Conservation (phyloP, 1,140 invertebrate species). For the Drosophila pseudoobscura region DNA sequence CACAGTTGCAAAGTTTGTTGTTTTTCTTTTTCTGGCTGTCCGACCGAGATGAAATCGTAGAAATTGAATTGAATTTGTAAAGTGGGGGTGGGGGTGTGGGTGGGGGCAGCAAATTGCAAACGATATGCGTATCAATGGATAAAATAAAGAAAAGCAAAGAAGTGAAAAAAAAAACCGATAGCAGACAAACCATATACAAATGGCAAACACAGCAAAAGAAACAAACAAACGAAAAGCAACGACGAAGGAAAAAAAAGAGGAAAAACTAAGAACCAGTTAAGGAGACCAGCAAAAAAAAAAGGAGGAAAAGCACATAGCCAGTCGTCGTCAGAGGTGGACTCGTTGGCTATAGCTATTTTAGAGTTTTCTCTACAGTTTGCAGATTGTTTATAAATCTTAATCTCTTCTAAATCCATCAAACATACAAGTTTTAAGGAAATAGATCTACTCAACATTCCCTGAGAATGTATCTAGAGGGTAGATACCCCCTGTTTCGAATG, state of each 20-base stretch:
- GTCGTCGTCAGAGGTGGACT: constrained; percentile 5
- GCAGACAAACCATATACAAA: constrained; percentile 70
- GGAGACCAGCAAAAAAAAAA: constrained; percentile 13
- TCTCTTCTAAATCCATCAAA: too few relatives aligned
- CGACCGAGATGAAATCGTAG: constrained; percentile 75
- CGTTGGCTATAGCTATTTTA: neutral
- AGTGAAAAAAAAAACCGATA: constrained; percentile 38
- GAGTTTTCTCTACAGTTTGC: neutral
- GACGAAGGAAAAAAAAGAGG: constrained; percentile 25
- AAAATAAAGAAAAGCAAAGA: constrained; percentile 49
- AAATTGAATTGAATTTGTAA: constrained; percentile 70
- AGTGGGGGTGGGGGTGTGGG: neutral
- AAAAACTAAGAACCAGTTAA: constrained; percentile 54
- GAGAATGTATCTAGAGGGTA: too few relatives aligned
- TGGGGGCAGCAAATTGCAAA: constrained; percentile 49
- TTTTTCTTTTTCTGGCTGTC: constrained; percentile 46
- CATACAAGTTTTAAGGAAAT: too few relatives aligned
- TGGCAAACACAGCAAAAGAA: constrained; percentile 46
- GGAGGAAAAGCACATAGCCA: neutral
- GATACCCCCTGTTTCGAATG: too few relatives aligned
- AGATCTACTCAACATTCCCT: too few relatives aligned
- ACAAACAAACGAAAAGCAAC: constrained; percentile 16
- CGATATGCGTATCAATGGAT: constrained; percentile 75
- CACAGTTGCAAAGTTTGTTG: constrained; percentile 24
- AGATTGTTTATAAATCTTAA: too few relatives aligned